Evolutionary conservation across 1,140 invertebrate genomes (phyloP).

Genomic region (Aphaenogaster ashmeadi): DNA sequence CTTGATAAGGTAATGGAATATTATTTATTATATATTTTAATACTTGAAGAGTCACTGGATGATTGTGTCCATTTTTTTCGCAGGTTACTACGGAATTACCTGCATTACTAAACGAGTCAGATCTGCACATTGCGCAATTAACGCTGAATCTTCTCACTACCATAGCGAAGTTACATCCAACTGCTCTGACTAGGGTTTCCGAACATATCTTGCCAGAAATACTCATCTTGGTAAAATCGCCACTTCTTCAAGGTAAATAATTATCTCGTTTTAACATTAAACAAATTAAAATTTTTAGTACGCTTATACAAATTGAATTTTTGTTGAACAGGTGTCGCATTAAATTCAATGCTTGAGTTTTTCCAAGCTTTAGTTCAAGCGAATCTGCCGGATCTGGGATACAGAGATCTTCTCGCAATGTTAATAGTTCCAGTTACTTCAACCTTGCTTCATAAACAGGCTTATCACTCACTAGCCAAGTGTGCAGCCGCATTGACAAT

Average conservation of each 20-base stretch:
- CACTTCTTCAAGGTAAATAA: conserved; percentile 92
- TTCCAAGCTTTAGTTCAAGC: conserved; percentile 96
- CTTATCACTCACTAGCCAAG: conserved; percentile 97
- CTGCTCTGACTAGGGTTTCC: conserved; percentile 90
- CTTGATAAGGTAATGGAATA: conserved; percentile 89
- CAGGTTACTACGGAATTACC: conserved; percentile 94
- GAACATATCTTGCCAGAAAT: conserved; percentile 94
- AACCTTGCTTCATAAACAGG: conserved; percentile 91
- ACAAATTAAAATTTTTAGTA: neutral
- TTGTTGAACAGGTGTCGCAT: conserved; percentile 91
- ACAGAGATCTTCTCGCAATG: conserved; percentile 92
- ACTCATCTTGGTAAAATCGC: conserved; percentile 95
- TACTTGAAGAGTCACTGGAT: neutral
- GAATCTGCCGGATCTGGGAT: conserved; percentile 92
- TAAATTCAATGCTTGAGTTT: conserved; percentile 96
- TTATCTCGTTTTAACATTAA: neutral
- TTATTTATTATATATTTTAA: conserved; percentile 25
- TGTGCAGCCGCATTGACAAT: conserved; percentile 97
- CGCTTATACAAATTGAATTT: neutral
- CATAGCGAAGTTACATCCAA: conserved; percentile 91
- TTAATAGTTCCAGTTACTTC: conserved; percentile 89
- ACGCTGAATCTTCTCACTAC: conserved; percentile 93
- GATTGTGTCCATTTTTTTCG: conserved; percentile 7
- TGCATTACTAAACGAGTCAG: conserved; percentile 96
- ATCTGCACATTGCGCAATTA: conserved; percentile 98